A percentile compares a stretch with the other conserved stretches of the same genome.
Evolutionary conservation across 92 coral and sea anemone species (phyloP).

Genomic region (Palythoa heliodiscus): DNA sequence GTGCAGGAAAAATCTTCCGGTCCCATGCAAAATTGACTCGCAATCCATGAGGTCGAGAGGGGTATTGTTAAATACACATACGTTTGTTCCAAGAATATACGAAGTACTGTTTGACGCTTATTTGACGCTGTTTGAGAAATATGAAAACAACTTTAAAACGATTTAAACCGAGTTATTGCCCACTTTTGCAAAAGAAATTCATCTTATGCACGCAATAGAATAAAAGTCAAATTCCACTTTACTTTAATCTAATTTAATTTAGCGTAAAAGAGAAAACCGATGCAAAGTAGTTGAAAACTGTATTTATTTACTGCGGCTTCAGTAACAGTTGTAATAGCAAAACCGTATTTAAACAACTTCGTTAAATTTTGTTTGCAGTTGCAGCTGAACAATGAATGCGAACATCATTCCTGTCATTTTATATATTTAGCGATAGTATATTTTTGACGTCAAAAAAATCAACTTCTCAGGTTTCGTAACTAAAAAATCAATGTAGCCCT

Average conservation of each 20-base stretch:
- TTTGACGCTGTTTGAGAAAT: neutral
- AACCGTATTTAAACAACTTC: too few species aligned
- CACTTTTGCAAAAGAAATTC: neutral
- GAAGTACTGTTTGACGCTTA: constrained; percentile 25
- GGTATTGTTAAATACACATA: neutral
- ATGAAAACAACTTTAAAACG: neutral
- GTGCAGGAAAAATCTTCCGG: too few species aligned
- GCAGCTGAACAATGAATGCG: too few species aligned
- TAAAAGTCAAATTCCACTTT: neutral
- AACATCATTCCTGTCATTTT: too few species aligned
- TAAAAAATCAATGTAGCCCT: neutral
- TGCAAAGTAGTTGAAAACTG: too few species aligned
- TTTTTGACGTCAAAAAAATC: neutral
- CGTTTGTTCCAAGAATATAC: neutral
- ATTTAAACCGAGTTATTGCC: neutral
- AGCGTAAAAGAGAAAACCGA: too few species aligned
- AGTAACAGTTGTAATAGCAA: too few species aligned
- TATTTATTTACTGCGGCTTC: too few species aligned
- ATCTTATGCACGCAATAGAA: neutral
- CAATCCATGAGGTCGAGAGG: neutral
- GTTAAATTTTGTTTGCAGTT: too few species aligned
- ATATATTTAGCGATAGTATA: neutral
- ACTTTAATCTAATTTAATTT: too few species aligned
- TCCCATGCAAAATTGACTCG: too few species aligned
- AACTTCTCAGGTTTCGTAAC: neutral